Base-by-base conservation (phyloP, 1,140 invertebrate genomes). In the Neodiprion pinetum region DNA sequence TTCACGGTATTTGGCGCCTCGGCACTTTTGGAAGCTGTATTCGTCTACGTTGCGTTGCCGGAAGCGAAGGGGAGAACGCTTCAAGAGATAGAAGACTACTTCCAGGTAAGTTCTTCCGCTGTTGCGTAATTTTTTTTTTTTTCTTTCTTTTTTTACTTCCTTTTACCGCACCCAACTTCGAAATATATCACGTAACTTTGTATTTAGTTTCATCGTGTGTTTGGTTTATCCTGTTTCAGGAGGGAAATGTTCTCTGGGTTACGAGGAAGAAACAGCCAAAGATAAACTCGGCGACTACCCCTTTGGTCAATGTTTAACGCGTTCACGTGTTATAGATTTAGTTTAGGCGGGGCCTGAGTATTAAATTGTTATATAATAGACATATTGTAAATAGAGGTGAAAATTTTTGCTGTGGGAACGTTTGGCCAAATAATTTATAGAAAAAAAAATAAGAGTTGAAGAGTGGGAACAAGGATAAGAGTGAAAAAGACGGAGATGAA, bases 61-160 rank as follows among this genome's bases (percentile, higher is more conserved):
- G 96, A 97, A 89, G 96, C 95, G 0, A 96, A 95, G 83, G 93
- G 94, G 14, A 92, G 92, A 76, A 93, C 90, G 2, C 86, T 96
- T 72, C 91, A 94, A 74, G 93, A 97, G 88, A 95, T 96, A 74
- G 93, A 95, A 86, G 92, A 94, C 84, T 94, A 94, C 82, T 95
- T 94, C 81, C 88, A 92, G 79, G 91, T 86, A 77, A 81, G 75
- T 21, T 5, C 0, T 5, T 40, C 28, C 28, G 28, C 28, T 40
- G 28, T 40, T 40, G 28, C 1, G 2, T 40, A 40, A 5, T 40
- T 40, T 5, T 40, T 40, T 1, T 1, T 40, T 40, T 40, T 40
- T 40, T 40, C 5, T 40, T 40, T 40, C 5, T 40, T 40, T 40
- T 40, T 49, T 40, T 67, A 67, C 67, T 47, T 65, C 28, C 28